Percentiles rank a stretch among this genome's conserved stretches.
Evolutionary conservation across 1,140 invertebrate species (phyloP).

Genomic region (Neuroterus valhalla): DNA sequence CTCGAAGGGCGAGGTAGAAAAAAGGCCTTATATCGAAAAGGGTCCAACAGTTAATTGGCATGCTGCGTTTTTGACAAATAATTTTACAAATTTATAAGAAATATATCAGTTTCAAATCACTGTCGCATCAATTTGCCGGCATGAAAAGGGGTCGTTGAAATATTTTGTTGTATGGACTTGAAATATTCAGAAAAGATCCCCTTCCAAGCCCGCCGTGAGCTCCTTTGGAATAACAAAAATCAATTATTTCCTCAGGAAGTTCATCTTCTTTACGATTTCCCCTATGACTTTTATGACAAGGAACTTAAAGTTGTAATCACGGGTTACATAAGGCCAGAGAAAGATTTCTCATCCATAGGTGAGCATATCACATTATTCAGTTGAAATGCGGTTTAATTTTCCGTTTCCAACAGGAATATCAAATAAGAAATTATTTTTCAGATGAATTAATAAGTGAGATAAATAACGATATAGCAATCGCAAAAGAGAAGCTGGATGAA

Average conservation of each 20-base stretch:
- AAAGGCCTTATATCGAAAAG: too few relatives aligned
- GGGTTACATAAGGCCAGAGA: conserved; percentile 89
- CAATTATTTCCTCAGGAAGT: conserved; percentile 82
- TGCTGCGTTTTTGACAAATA: too few relatives aligned
- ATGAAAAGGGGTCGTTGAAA: too few relatives aligned
- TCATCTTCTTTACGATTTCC: conserved; percentile 91
- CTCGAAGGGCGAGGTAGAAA: too few relatives aligned
- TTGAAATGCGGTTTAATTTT: conserved; percentile 26
- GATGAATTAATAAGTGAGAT: conserved; percentile 86
- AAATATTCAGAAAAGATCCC: conserved; percentile 29
- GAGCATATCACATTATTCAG: conserved; percentile 52
- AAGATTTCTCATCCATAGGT: conserved; percentile 87
- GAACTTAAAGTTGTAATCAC: conserved; percentile 86
- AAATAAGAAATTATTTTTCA: conserved; percentile 57
- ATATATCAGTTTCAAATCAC: too few relatives aligned
- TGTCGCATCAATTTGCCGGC: too few relatives aligned
- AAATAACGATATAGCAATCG: conserved; percentile 82
- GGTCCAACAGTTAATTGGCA: too few relatives aligned
- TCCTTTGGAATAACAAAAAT: conserved; percentile 36
- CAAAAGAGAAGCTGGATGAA: conserved; percentile 77
- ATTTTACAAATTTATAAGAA: too few relatives aligned
- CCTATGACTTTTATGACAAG: conserved; percentile 91
- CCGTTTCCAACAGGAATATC: conserved; percentile 17
- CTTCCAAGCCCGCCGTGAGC: too few relatives aligned
- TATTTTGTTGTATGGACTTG: too few relatives aligned